A percentile compares a stretch with the other conserved stretches of the same genome.
phyloP scores from a whole-genome alignment of 2,888 invertebrate species.

The Automeris io region DNA sequence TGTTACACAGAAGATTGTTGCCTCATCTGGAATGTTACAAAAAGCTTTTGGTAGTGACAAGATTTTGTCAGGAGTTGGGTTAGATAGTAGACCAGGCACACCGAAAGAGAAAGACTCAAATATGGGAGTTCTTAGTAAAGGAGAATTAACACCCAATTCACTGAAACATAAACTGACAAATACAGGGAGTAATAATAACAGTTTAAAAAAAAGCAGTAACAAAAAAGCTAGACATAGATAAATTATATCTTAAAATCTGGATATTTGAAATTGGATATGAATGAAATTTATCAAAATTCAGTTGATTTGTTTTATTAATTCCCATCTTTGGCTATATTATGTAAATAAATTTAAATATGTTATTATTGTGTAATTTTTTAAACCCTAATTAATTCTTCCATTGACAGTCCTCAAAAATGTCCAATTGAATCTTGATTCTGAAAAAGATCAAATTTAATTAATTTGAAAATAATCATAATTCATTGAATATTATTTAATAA shows the following conservation, averaged over 20 bases:
- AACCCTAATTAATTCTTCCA: constrained; percentile 37
- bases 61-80: constrained; percentile 53
- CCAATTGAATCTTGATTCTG: constrained; percentile 69
- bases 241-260: constrained; percentile 17
- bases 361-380: constrained; percentile 17
- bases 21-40: constrained; percentile 56
- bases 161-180: constrained; percentile 72
- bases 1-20: constrained; percentile 59
- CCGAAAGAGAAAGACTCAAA: constrained; percentile 66
- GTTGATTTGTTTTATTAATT: constrained; percentile 6
- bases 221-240: constrained; percentile 91
- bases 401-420: constrained; percentile 46
- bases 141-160: constrained; percentile 55
- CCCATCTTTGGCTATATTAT: constrained; percentile 25
- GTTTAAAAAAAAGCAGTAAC: constrained; percentile 85
- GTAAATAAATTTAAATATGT: constrained; percentile 22
- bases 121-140: constrained; percentile 46
- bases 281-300: background rate
- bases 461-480: background rate
- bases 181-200: constrained; percentile 58
- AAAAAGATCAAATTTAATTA: constrained; percentile 23
- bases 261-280: background rate
- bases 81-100: constrained; percentile 66
- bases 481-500: background rate
- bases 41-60: constrained; percentile 63